These are phyloP conservation scores for Diarsia rubi DNA, from an alignment of 2,888 invertebrate genomes.

Conservation along the genomic window DNA sequence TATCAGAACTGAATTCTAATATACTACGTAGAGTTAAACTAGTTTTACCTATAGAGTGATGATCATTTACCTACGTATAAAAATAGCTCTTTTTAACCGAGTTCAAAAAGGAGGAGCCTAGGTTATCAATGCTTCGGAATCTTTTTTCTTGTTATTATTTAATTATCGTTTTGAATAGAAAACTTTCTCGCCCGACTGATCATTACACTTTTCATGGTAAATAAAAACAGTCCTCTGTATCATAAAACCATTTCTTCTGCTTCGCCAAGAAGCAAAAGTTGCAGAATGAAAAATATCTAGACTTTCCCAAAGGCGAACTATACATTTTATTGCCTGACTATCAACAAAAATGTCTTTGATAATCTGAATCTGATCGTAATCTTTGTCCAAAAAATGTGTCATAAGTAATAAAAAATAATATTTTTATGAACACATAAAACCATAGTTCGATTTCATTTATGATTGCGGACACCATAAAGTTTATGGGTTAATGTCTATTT, in stretches of 20 bases:
- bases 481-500: slow-evolving; percentile 65
- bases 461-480: slow-evolving; percentile 63
- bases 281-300: slow-evolving; percentile 25
- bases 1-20: neutral
- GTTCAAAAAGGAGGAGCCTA: no score
- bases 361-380: slow-evolving; percentile 29
- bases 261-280: slow-evolving; percentile 9
- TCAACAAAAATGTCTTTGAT: slow-evolving; percentile 37
- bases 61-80: neutral
- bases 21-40: neutral
- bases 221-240: neutral
- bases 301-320: slow-evolving; percentile 15
- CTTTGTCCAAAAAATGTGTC: slow-evolving; percentile 47
- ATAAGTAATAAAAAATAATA: slow-evolving; percentile 49
- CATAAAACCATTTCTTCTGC: slow-evolving; percentile 23
- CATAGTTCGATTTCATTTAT: slow-evolving; percentile 64
- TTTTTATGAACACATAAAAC: slow-evolving; percentile 58
- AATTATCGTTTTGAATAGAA: neutral
- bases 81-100: neutral
- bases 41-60: neutral
- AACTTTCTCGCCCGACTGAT: neutral
- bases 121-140: no score
- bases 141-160: no score
- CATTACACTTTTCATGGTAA: neutral
- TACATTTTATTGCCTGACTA: slow-evolving; percentile 48